Conservation (phyloP, 2,113 vertebrate species). For the Gulo gulo region DNA sequence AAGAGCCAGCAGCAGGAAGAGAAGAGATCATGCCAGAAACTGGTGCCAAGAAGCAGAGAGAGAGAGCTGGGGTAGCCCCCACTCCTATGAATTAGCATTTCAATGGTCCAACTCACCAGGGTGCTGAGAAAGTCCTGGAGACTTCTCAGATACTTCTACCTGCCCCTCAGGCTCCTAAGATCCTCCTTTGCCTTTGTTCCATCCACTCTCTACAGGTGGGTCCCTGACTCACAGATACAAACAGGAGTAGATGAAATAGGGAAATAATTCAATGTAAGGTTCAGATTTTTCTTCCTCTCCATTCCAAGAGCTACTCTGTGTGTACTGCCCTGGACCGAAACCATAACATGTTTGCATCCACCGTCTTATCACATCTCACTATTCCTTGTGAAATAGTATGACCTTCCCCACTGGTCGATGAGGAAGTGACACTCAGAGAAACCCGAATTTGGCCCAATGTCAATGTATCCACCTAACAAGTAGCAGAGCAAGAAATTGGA, state of each 20-base stretch:
- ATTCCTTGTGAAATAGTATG: background rate
- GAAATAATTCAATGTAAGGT: background rate
- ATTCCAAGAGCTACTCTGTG: background rate
- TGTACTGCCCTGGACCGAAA: background rate
- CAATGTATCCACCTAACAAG: background rate
- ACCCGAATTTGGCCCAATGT: background rate
- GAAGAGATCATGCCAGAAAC: conserved; percentile 31
- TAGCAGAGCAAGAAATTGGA: background rate
- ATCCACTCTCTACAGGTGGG: background rate
- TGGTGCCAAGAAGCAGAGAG: background rate
- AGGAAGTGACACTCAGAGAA: background rate
- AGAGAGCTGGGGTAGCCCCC: background rate
- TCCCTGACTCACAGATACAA: background rate
- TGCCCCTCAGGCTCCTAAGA: background rate
- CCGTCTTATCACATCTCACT: background rate
- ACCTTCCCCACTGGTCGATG: background rate
- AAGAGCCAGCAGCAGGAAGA: conserved; percentile 64
- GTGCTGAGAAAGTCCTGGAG: background rate
- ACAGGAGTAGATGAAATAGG: background rate
- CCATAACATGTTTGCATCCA: background rate
- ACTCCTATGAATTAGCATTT: conserved; percentile 24
- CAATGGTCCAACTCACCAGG: background rate
- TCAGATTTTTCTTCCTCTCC: background rate
- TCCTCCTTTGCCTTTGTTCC: background rate
- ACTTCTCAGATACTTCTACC: background rate